Conservation (phyloP, 2,113 vertebrate genomes). For the Melanostigma gelatinosum region DNA sequence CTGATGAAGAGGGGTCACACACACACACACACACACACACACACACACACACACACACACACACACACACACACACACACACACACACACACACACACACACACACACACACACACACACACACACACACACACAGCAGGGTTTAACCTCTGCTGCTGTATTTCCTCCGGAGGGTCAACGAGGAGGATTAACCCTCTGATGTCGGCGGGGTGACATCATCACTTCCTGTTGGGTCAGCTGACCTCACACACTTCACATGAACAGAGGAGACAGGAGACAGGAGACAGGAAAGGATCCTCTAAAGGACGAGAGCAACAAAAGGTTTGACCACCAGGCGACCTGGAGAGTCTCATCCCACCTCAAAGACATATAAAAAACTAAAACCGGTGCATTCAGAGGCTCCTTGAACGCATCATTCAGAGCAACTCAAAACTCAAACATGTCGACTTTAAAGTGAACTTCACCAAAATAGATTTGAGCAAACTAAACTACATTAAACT, state of each 20-base stretch:
- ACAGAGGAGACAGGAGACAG: conserved; percentile 2
- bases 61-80: conserved; percentile 15
- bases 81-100: conserved; percentile 30
- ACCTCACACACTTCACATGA: conserved; percentile 42
- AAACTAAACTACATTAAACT: not conserved
- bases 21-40: conserved; percentile 29
- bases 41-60: conserved; percentile 32
- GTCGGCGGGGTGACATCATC: conserved; percentile 27
- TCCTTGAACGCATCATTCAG: conserved; percentile 6
- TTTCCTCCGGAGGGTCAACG: conserved; percentile 23
- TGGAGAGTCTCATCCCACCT: not conserved
- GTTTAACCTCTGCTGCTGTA: conserved; percentile 1
- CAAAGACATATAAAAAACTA: too few species aligned
- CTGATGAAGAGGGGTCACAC: conserved; percentile 44
- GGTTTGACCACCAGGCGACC: conserved; percentile 33
- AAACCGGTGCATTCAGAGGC: not conserved
- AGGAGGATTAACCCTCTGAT: conserved; percentile 46
- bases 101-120: conserved; percentile 35
- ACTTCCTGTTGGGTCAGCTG: conserved; percentile 60
- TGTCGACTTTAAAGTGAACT: not conserved
- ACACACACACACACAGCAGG: conserved; percentile 11
- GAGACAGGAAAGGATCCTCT: not conserved
- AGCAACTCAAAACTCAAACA: not conserved
- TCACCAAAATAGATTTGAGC: too few species aligned
- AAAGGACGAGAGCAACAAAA: conserved; percentile 9